Base-by-base conservation (phyloP, 2,888 invertebrate genomes). In the Tetramorium bicarinatum region DNA sequence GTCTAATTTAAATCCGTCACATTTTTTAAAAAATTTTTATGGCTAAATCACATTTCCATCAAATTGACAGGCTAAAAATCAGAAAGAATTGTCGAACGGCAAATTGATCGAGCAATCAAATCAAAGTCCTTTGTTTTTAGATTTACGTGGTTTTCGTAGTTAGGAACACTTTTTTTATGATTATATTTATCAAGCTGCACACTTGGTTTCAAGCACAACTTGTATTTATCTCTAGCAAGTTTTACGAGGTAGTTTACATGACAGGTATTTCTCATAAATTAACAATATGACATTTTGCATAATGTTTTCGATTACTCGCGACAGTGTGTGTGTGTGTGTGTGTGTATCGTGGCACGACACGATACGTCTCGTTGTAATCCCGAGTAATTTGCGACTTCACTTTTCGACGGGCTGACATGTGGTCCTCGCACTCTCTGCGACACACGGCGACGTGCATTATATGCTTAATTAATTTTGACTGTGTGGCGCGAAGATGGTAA, bases 401-500 rank as follows among this genome's bases (percentile, higher is more conserved):
- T 61, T 47, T 69, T 67, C 77, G 67, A 29, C 41, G 56, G 59
- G 38, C 77, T 41, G 77, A 47, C 56, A 41, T 34, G 67, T 13
- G 79, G 69, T 69, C 49, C 64, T 44, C 44, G 54, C n/a, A 18
- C 47, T 69, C 59, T 13, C 59, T 13, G 44, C 54, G 47, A 62
- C 62, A 64, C 21, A 64, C 21, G 75, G 54, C 67, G 49, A 38
- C 38, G 59, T 25, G 47, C 49, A 71, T 80, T 69, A 80, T 71
- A 71, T 49, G 71, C 71, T 49, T 80, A 80, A 80, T 80, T 80
- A 80, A 80, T 80, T 80, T 80, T 47, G 71, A 80, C 79, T 71
- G 18, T 38, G 79, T 25, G 59, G 47, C 13, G 71, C 79, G 79
- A 80, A 80, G 79, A 80, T 61, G 47, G 59, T 80, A 71, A 80